These are phyloP conservation scores for Carettochelys insculpta DNA, from an alignment of 2,113 vertebrate genomes.

Conservation along the genomic window DNA sequence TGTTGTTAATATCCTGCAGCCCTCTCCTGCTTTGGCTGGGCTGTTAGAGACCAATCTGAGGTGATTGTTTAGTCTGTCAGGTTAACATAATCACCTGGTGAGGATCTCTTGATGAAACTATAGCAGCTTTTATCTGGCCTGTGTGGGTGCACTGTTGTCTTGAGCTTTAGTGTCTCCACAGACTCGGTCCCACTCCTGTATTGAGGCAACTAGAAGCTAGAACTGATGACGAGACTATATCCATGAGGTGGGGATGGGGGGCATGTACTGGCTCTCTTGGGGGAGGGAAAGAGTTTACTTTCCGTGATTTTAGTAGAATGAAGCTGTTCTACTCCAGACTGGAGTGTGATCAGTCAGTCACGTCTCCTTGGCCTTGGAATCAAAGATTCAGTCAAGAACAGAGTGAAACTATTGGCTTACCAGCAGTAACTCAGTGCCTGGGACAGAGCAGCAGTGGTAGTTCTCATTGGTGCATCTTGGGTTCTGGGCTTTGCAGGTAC, in stretches of 20 bases:
- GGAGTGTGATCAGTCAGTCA: background rate
- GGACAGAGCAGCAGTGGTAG: background rate
- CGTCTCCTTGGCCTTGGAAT: background rate
- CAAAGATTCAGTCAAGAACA: background rate
- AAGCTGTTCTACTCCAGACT: background rate
- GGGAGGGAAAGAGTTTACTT: background rate
- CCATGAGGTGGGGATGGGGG: background rate
- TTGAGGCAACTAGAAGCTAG: background rate
- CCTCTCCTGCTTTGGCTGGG: background rate
- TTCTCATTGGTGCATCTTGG: background rate
- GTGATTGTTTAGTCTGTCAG: background rate
- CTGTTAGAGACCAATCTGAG: background rate
- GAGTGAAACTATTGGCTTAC: background rate
- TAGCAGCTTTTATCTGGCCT: background rate
- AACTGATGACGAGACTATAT: background rate
- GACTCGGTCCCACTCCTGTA: background rate
- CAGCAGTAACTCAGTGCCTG: background rate
- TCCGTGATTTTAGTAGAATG: background rate
- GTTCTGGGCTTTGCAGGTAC: background rate
- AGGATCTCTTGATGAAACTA: background rate
- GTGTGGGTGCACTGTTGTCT: background rate
- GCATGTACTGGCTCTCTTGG: background rate
- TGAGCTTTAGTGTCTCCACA: background rate
- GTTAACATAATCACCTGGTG: background rate
- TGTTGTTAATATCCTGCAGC: constrained; percentile 18